Evolutionary conservation across 1,140 invertebrate species (phyloP).

Genomic region (Danaus melanippus): DNA sequence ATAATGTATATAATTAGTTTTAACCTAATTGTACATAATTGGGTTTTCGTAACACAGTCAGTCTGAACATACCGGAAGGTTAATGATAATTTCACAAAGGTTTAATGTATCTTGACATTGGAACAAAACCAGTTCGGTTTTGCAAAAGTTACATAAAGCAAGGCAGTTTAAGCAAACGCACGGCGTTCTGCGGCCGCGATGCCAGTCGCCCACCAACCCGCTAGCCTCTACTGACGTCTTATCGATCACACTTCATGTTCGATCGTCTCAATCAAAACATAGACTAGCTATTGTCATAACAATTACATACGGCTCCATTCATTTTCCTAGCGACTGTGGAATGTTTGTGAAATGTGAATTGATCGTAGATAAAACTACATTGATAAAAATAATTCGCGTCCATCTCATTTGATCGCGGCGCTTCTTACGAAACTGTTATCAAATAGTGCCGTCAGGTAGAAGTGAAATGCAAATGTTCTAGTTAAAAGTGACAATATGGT

Average conservation of each 20-base stretch:
- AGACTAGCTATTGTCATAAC: no score
- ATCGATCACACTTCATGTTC: conserved; percentile 4
- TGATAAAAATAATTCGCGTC: conserved; percentile 29
- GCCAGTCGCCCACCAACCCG: conserved; percentile 7
- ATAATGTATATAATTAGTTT: no score
- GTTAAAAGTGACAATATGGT: conserved; percentile 38
- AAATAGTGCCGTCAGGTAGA: conserved; percentile 1
- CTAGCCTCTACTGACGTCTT: conserved; percentile 7
- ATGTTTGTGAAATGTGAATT: conserved; percentile 4
- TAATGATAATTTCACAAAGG: no score
- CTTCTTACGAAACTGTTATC: conserved; percentile 21
- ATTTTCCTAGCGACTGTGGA: no score
- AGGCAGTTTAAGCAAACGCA: conserved; percentile 32
- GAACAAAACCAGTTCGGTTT: conserved; percentile 32
- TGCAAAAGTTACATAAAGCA: conserved; percentile 36
- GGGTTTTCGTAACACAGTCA: no score
- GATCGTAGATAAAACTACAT: conserved; percentile 27
- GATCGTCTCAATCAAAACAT: conserved; percentile 5
- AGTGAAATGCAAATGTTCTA: conserved; percentile 4
- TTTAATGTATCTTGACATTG: conserved; percentile 32
- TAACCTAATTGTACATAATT: no score
- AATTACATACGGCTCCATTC: no score
- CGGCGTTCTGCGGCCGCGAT: conserved; percentile 13
- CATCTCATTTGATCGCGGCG: conserved; percentile 14
- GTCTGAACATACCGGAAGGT: no score